Percentiles rank a stretch among this genome's conserved stretches.
Conservation (phyloP, 2,888 invertebrate genomes). For the Dermolepida albohirtum region DNA sequence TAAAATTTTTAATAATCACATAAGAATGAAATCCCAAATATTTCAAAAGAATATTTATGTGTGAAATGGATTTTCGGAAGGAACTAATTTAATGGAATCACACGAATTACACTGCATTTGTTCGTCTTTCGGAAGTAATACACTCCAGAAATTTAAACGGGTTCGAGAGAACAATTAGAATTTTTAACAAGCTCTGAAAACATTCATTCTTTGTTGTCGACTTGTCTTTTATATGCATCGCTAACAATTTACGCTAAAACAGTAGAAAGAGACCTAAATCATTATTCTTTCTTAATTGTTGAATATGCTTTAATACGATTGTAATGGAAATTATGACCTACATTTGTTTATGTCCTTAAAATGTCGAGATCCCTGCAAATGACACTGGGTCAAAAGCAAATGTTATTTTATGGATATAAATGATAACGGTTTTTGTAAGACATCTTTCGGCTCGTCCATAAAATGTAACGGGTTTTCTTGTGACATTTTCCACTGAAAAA, state of each 20-base stretch:
- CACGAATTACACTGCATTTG: too few relatives aligned
- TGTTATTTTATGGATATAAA: conserved; percentile 39
- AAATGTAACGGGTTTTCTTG: conserved; percentile 25
- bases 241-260: conserved; percentile 8
- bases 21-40: too few relatives aligned
- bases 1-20: too few relatives aligned
- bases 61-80: too few relatives aligned
- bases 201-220: neutral
- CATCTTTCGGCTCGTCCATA: conserved; percentile 21
- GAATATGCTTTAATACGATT: conserved; percentile 36
- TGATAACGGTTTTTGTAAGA: conserved; percentile 34
- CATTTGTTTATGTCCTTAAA: conserved; percentile 34
- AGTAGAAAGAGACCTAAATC: conserved; percentile 10
- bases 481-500: conserved; percentile 26
- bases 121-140: too few relatives aligned
- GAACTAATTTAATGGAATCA: too few relatives aligned
- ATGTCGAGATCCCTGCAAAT: conserved; percentile 36
- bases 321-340: conserved; percentile 41
- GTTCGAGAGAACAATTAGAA: too few relatives aligned
- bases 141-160: too few relatives aligned
- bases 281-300: conserved; percentile 36
- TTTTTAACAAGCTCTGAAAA: neutral
- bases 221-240: neutral
- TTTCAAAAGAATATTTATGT: too few relatives aligned
- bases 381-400: conserved; percentile 35